Base-by-base conservation (phyloP, 2,113 vertebrate genomes). In the Lichenostomus cassidix region DNA sequence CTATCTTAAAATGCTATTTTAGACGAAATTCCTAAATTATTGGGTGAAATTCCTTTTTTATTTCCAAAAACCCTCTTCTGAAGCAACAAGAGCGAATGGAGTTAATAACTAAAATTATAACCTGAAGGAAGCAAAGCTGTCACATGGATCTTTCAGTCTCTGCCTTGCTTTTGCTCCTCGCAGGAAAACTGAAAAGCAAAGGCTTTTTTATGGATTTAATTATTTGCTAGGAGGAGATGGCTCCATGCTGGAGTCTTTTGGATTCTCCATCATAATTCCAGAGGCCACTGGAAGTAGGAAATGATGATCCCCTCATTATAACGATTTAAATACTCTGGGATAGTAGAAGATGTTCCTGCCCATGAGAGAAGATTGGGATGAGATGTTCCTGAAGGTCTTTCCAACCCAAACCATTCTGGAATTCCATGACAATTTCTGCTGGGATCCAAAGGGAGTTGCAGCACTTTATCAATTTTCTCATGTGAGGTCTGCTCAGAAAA, bases 241-340 rank as follows among this genome's bases (percentile, higher is more conserved):
- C 7, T 78, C 49, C 1, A 0, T 27, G 21, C 28, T 47, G 63
- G 25, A 68, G 5, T 41, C 16, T 11, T 15, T 52, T 52, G n/a
- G 33, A 37, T 90, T 62, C 74, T 67, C 42, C 35, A 14, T 9
- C 1, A 0, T 3, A 25, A 27, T 35, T 71, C 17, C 78, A 22
- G n/a, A 67, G 16, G 5, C 19, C 15, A 1, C 8, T 37, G 7
- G 28, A 53, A 7, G 7, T 1, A 29, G 70, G 33, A 50, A 5
- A 9, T 0, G 37, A 46, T 0, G 3, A 41, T 41, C 10, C 9
- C 27, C 22, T 15, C 25, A 4, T 11, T 20, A 5, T 2, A 11
- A n/a, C 4, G 27, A 73, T 28, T 86, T 14, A n/a, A n/a, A 68
- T 11, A 11, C 7, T 2, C 12, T 10, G n/a, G 20, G 7, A 6